Percentiles rank a stretch among this genome's conserved stretches.
Evolutionary conservation across 2,797 vertebrate species (phyloP).

Genomic region (Girardinus metallicus): DNA sequence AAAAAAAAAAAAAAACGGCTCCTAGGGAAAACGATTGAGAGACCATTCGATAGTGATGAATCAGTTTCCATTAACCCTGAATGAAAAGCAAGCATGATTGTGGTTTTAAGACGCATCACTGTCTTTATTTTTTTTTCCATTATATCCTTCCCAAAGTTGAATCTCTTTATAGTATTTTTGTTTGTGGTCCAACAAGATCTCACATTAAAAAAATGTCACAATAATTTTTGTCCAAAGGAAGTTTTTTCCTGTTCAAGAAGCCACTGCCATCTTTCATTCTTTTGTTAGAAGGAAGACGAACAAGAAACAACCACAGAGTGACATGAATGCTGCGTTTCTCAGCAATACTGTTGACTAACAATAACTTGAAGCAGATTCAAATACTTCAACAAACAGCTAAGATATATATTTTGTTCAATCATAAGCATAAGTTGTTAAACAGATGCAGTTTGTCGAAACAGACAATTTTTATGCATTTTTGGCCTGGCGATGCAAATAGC

Average conservation of each 20-base stretch:
- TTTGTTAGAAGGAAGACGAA: not conserved
- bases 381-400: not conserved
- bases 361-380: not conserved
- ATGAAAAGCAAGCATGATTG: constrained; percentile 4
- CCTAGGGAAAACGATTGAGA: not conserved
- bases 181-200: not conserved
- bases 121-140: not conserved
- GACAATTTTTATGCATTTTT: not conserved
- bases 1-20: not conserved
- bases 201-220: not conserved
- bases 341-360: not conserved
- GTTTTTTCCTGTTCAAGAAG: not conserved
- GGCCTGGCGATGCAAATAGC: not conserved
- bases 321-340: not conserved
- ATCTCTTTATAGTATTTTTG: not conserved
- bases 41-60: not conserved
- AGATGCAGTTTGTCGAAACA: not conserved
- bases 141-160: not conserved
- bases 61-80: constrained; percentile 28
- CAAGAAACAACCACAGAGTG: not conserved
- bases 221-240: not conserved
- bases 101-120: not conserved
- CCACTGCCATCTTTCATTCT: too few species aligned
- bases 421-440: not conserved
- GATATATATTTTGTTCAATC: not conserved